A percentile compares a stretch with the other conserved stretches of the same genome.
Evolutionary conservation across 2,888 invertebrate genomes (phyloP).

Genomic region (Hydriomena furcata): DNA sequence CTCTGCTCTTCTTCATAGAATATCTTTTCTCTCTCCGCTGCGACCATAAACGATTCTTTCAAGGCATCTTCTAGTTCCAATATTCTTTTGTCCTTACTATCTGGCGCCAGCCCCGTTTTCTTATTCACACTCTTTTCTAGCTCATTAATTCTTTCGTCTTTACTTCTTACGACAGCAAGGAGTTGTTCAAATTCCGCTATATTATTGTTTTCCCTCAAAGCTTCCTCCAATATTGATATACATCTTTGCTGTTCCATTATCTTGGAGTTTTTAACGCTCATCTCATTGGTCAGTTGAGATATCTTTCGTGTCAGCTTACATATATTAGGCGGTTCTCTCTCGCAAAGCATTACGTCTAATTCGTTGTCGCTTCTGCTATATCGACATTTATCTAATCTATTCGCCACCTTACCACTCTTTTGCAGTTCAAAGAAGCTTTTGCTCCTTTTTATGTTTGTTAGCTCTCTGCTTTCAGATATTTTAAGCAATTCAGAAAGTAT

Average conservation of each 20-base stretch:
- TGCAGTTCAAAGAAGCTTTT: constrained; percentile 77
- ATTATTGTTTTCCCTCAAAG: constrained; percentile 81
- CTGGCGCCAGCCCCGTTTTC: constrained; percentile 61
- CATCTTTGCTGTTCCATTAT: constrained; percentile 82
- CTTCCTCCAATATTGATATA: constrained; percentile 79
- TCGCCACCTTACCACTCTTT: constrained; percentile 84
- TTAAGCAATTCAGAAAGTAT: constrained; percentile 77
- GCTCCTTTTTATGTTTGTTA: constrained; percentile 66
- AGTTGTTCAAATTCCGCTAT: constrained; percentile 84
- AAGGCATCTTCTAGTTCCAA: constrained; percentile 92
- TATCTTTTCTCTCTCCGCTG: constrained; percentile 87
- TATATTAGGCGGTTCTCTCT: constrained; percentile 52
- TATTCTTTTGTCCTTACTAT: constrained; percentile 82
- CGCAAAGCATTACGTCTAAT: constrained; percentile 56
- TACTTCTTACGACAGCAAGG: constrained; percentile 81
- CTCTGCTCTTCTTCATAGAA: constrained; percentile 86
- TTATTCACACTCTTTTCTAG: constrained; percentile 88
- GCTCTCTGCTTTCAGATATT: constrained; percentile 69
- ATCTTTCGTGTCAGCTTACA: constrained; percentile 70
- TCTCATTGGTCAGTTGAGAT: constrained; percentile 71
- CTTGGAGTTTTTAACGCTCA: constrained; percentile 77
- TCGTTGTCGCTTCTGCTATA: constrained; percentile 74
- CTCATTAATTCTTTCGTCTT: constrained; percentile 88
- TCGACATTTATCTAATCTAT: constrained; percentile 81
- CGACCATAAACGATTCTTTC: constrained; percentile 89